phyloP scores from a whole-genome alignment of 2,797 vertebrate genomes.

The Morelia viridis region DNA sequence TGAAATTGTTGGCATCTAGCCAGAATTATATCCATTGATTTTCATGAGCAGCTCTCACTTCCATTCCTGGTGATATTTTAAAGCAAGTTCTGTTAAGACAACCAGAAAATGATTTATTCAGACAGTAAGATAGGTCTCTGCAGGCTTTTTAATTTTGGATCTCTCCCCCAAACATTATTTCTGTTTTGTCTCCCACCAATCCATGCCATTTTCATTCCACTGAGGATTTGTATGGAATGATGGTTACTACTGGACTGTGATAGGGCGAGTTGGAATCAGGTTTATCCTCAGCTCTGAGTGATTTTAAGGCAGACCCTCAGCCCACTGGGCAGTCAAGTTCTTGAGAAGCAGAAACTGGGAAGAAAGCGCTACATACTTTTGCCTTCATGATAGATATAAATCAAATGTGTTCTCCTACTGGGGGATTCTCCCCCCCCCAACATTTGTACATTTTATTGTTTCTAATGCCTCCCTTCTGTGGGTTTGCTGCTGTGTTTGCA shows the following conservation, averaged over 20 bases:
- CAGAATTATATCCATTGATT: background rate
- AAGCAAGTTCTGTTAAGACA: background rate
- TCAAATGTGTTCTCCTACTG: background rate
- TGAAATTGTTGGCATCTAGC: background rate
- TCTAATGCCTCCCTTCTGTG: background rate
- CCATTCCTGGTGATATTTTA: background rate
- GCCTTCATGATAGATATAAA: background rate
- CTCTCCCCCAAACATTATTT: background rate
- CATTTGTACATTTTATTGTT: background rate
- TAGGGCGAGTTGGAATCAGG: background rate
- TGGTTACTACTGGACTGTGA: background rate
- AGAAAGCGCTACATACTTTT: background rate
- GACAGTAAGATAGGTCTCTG: background rate
- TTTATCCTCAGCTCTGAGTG: background rate
- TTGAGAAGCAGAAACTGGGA: background rate
- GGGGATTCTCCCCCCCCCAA: background rate
- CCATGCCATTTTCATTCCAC: background rate
- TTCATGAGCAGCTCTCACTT: background rate
- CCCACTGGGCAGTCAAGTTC: background rate
- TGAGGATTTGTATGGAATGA: background rate
- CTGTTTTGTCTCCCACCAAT: background rate
- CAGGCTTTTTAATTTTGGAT: background rate
- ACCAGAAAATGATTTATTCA: background rate
- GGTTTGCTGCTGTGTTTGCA: background rate
- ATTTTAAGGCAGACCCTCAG: background rate